Percentiles rank a stretch among this genome's conserved stretches.
These are phyloP conservation scores for Drosophila funebris DNA, from an alignment of 1,140 invertebrate species.

Conservation along the genomic window DNA sequence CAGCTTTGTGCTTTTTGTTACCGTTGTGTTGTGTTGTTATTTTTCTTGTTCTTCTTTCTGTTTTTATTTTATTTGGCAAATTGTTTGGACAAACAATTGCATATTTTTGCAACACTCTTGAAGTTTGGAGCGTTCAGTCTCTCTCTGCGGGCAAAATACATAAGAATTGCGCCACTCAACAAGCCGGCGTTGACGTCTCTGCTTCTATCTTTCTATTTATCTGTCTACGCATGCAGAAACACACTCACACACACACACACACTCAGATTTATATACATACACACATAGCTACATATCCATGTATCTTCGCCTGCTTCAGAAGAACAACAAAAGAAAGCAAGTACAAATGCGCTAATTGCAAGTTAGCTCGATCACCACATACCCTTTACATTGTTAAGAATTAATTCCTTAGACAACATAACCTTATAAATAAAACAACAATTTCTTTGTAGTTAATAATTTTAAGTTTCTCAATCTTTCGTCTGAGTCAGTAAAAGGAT, in stretches of 20 bases:
- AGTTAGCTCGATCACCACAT: not conserved
- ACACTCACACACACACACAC: not conserved
- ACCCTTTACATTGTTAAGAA: not conserved
- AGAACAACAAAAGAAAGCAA: not conserved
- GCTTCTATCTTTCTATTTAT: not conserved
- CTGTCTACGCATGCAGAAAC: not conserved
- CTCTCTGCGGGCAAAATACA: constrained; percentile 14
- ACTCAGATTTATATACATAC: not conserved
- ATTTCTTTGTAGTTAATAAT: too few species aligned
- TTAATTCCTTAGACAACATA: too few species aligned
- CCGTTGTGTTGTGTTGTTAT: constrained; percentile 8
- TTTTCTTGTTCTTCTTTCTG: not conserved
- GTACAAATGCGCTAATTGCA: not conserved
- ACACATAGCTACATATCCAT: not conserved
- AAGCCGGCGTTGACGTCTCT: not conserved
- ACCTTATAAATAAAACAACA: not conserved
- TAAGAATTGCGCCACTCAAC: constrained; percentile 36
- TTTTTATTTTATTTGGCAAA: constrained; percentile 46
- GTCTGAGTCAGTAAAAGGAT: too few species aligned
- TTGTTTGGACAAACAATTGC: constrained; percentile 68
- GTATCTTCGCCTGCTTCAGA: not conserved
- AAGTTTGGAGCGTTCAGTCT: constrained; percentile 41
- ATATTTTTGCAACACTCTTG: constrained; percentile 54
- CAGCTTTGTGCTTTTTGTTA: not conserved
- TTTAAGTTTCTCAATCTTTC: too few species aligned